Evolutionary conservation across 2,113 vertebrate genomes (phyloP).

Genomic region (Callospermophilus lateralis): DNA sequence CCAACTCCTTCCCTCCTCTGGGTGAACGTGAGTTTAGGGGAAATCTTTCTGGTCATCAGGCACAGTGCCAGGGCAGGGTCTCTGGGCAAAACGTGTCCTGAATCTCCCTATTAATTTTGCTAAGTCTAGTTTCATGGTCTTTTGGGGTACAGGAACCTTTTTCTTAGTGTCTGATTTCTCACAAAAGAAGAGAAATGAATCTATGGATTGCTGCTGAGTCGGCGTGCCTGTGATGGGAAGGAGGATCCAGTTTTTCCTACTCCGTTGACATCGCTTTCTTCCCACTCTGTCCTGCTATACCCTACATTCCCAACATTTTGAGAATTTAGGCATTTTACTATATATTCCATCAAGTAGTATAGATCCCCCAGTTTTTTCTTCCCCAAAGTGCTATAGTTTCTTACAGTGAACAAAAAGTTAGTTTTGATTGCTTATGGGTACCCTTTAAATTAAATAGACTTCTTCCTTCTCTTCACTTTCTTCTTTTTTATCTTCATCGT

Average conservation of each 20-base stretch:
- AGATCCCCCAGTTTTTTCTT: background rate
- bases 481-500: background rate
- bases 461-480: background rate
- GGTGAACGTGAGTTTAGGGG: background rate
- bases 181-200: background rate
- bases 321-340: background rate
- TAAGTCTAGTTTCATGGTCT: background rate
- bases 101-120: background rate
- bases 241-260: background rate
- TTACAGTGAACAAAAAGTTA: background rate
- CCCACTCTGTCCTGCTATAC: background rate
- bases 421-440: background rate
- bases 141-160: background rate
- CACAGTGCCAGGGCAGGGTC: background rate
- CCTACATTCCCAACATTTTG: background rate
- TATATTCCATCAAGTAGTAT: background rate
- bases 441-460: background rate
- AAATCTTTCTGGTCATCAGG: background rate
- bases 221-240: background rate
- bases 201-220: background rate
- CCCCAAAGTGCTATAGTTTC: background rate
- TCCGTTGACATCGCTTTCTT: background rate
- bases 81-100: background rate
- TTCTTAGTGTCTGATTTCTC: slow-evolving; percentile 11
- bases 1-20: background rate